These are phyloP conservation scores for Hydrotaea cyrtoneurina DNA, from an alignment of 2,888 invertebrate species.

Conservation along the genomic window DNA sequence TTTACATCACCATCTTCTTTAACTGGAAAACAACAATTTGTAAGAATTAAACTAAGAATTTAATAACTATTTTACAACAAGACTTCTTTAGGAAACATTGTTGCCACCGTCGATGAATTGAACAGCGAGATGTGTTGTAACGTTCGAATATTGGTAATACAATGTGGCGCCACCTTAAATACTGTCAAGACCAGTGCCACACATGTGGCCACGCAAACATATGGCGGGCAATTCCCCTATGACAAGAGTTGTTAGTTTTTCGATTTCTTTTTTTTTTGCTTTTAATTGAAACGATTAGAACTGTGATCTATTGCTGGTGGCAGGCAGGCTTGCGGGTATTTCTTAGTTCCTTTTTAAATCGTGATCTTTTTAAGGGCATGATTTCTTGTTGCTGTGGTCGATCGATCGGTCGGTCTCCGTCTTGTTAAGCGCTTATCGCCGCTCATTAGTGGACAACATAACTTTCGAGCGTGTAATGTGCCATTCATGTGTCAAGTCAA, in stretches of 20 bases:
- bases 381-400: background rate
- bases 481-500: background rate
- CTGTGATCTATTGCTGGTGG: constrained; percentile 21
- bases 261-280: background rate
- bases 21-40: too few relatives aligned
- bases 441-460: constrained; percentile 24
- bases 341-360: constrained; percentile 36
- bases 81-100: too few relatives aligned
- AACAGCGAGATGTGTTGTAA: background rate
- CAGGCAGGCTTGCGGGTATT: background rate
- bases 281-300: constrained; percentile 35
- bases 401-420: background rate
- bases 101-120: too few relatives aligned
- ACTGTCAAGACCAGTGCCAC: constrained; percentile 21
- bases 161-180: constrained; percentile 17
- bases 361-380: constrained; percentile 37
- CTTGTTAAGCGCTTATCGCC: background rate
- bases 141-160: background rate
- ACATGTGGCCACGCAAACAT: background rate
- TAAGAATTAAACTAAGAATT: too few relatives aligned
- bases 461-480: constrained; percentile 12
- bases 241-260: background rate
- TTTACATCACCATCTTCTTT: too few relatives aligned
- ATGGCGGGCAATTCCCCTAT: background rate
- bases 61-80: too few relatives aligned